A percentile compares a stretch with the other conserved stretches of the same genome.
phyloP scores from a whole-genome alignment of 92 coral and sea anemone species.

The Palythoa grandiflora region DNA sequence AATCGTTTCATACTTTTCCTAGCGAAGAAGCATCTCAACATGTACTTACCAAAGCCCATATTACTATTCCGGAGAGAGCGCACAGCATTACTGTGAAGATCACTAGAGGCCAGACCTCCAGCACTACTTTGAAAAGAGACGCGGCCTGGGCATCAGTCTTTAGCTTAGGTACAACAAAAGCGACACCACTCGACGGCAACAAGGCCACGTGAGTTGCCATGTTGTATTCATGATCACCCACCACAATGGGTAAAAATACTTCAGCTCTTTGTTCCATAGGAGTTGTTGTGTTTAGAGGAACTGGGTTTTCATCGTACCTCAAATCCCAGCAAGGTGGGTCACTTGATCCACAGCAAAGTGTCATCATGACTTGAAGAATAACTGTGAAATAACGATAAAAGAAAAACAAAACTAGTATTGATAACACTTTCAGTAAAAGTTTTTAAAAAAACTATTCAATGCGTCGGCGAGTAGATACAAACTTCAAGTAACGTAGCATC shows the following conservation, averaged over 20 bases:
- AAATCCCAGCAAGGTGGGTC: conserved; percentile 31
- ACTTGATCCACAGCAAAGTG: conserved; percentile 16
- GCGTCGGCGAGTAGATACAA: no score
- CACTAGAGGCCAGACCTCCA: conserved; percentile 43
- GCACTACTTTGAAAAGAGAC: conserved; percentile 26
- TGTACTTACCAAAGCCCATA: conserved; percentile 37
- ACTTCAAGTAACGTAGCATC: no score
- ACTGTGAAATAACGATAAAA: neutral
- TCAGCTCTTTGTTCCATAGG: conserved; percentile 24
- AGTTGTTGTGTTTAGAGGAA: neutral
- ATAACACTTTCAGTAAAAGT: no score
- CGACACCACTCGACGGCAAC: conserved; percentile 36
- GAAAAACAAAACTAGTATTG: neutral
- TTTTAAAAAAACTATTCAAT: no score
- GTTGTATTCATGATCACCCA: neutral
- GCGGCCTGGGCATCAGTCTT: conserved; percentile 40
- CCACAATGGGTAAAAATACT: conserved; percentile 34
- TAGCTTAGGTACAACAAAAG: conserved; percentile 34
- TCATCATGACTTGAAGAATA: conserved; percentile 41
- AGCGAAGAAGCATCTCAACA: neutral
- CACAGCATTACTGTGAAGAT: conserved; percentile 33
- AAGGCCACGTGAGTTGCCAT: conserved; percentile 13
- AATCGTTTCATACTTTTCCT: neutral
- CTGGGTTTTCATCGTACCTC: conserved; percentile 12
- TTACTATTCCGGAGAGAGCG: conserved; percentile 38